These are phyloP conservation scores for Cossypha heuglini DNA, from an alignment of 2,797 vertebrate species.

Conservation along the genomic window DNA sequence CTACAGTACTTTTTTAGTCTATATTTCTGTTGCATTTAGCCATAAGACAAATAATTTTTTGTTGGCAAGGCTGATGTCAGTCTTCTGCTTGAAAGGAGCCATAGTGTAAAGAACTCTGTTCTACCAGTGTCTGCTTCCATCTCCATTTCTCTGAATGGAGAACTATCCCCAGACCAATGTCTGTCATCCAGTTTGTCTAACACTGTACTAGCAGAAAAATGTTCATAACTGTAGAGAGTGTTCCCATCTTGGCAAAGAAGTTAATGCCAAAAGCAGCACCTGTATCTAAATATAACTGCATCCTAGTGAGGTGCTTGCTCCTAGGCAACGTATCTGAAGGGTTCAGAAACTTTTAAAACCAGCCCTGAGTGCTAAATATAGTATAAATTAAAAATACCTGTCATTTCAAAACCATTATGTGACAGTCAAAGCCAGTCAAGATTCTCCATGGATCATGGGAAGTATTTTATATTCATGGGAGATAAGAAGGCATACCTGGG, in stretches of 20 bases:
- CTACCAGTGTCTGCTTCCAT: background rate
- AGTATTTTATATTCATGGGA: background rate
- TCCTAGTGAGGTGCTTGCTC: background rate
- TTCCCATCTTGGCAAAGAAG: background rate
- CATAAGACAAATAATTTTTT: background rate
- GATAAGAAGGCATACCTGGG: background rate
- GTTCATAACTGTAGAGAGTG: background rate
- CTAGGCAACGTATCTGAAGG: background rate
- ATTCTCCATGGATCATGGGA: background rate
- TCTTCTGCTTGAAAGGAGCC: background rate
- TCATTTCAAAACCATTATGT: background rate
- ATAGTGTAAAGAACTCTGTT: background rate
- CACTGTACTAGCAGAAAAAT: background rate
- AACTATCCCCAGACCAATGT: background rate
- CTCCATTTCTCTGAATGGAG: background rate
- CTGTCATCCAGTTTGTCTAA: background rate
- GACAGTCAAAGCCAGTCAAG: background rate
- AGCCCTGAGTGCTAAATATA: background rate
- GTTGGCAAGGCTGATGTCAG: background rate
- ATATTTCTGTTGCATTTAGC: background rate
- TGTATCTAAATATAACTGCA: background rate
- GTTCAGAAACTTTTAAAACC: conserved; percentile 34
- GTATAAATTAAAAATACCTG: background rate
- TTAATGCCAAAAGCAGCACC: background rate
- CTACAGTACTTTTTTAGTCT: background rate